Evolutionary conservation across 2,888 invertebrate species (phyloP).

Genomic region (Hirudinaria manillensis): DNA sequence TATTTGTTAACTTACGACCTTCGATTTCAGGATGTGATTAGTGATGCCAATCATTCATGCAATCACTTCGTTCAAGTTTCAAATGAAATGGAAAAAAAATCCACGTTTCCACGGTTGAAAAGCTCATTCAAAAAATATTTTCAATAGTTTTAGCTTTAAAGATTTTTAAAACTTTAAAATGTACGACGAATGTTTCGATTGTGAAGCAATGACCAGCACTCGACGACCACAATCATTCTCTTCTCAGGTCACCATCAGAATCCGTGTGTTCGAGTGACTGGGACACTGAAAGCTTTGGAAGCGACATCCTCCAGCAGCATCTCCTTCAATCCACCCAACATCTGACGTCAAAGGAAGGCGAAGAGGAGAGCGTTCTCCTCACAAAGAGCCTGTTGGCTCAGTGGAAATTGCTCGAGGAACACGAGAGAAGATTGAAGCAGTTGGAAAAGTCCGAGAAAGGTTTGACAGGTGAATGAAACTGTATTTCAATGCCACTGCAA

Average conservation of each 20-base stretch:
- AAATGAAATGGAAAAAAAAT: no score
- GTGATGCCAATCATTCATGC: no score
- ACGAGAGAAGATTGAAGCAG: conserved; percentile 19
- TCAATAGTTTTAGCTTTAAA: no score
- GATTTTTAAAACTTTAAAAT: no score
- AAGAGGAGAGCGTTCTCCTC: conserved; percentile 10
- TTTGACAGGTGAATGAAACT: background rate
- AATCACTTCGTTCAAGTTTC: no score
- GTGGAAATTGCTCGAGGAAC: conserved; percentile 24
- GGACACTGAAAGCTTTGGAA: conserved; percentile 22
- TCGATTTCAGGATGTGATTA: no score
- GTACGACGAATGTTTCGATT: no score
- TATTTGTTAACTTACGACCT: no score
- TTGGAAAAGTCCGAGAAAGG: conserved; percentile 16
- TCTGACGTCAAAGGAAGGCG: background rate
- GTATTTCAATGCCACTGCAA: background rate
- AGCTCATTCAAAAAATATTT: background rate
- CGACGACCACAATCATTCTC: no score
- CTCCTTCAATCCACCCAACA: conserved; percentile 4
- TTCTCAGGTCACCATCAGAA: conserved; percentile 16
- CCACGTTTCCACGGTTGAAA: background rate
- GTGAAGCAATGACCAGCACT: no score
- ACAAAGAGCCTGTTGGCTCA: conserved; percentile 23
- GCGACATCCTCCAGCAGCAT: conserved; percentile 14
- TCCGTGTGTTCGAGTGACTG: conserved; percentile 26